A percentile compares a stretch with the other conserved stretches of the same genome.
Evolutionary conservation across 1,140 invertebrate genomes (phyloP).

Genomic region (Piezodorus guildinii): DNA sequence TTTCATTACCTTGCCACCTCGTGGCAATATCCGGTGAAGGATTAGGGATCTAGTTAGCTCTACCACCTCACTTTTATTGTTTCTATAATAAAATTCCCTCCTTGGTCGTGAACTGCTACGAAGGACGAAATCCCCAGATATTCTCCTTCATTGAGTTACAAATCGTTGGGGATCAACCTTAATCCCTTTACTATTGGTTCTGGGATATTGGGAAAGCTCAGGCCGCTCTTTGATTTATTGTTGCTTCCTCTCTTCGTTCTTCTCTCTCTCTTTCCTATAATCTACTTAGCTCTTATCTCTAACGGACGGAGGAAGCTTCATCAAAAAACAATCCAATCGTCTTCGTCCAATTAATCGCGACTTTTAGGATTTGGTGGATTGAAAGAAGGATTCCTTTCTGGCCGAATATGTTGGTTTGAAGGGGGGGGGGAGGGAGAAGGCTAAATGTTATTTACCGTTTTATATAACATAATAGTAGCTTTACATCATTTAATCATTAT

Average conservation of each 20-base stretch:
- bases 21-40: conserved; percentile 25
- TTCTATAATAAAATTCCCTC: conserved; percentile 1
- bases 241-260: background rate
- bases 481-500: no score
- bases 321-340: conserved; percentile 7
- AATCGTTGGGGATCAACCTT: conserved; percentile 1
- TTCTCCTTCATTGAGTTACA: conserved; percentile 7
- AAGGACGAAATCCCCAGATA: background rate
- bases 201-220: background rate
- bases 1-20: no score
- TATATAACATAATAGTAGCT: no score
- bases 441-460: no score
- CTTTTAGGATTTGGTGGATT: no score
- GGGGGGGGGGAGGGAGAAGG: no score
- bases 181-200: conserved; percentile 7
- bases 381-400: no score
- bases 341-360: no score
- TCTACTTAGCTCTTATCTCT: conserved; percentile 1
- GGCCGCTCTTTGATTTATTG: conserved; percentile 1
- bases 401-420: no score
- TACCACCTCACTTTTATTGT: background rate
- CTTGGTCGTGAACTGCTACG: background rate
- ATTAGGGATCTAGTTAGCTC: conserved; percentile 16
- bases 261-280: conserved; percentile 1
- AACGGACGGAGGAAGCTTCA: background rate